A percentile compares a stretch with the other conserved stretches of the same genome.
phyloP scores from a whole-genome alignment of 2,797 vertebrate genomes.

The Sebastes paucispinis region DNA sequence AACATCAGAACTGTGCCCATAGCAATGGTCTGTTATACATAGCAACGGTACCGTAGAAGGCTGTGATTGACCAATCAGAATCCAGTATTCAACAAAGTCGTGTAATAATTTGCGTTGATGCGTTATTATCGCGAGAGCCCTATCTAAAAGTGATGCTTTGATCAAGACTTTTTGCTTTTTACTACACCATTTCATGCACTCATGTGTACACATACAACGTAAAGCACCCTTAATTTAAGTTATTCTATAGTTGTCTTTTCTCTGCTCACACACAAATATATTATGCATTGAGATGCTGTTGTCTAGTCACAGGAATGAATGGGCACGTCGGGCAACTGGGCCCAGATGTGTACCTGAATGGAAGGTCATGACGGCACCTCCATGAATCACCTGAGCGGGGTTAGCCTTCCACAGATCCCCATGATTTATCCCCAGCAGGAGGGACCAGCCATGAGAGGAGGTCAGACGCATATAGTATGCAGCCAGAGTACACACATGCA shows the following conservation, averaged over 20 bases:
- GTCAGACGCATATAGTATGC: slow-evolving; percentile 62
- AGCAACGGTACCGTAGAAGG: too few species aligned
- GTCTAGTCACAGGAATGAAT: slow-evolving; percentile 46
- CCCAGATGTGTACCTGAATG: slow-evolving; percentile 60
- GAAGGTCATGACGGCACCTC: slow-evolving; percentile 70
- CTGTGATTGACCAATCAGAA: too few species aligned
- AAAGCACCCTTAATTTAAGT: neutral
- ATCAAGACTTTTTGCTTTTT: neutral
- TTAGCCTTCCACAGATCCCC: slow-evolving; percentile 47
- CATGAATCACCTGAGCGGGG: slow-evolving; percentile 71
- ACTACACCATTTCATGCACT: neutral
- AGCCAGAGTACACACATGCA: slow-evolving; percentile 4
- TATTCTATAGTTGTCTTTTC: neutral
- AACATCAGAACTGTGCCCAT: too few species aligned
- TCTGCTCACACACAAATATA: neutral
- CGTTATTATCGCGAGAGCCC: too few species aligned
- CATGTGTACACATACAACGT: neutral
- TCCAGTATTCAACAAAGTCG: too few species aligned
- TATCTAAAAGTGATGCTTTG: neutral
- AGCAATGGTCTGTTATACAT: too few species aligned
- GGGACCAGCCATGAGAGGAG: slow-evolving; percentile 55
- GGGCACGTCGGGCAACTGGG: slow-evolving; percentile 33
- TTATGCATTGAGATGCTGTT: slow-evolving; percentile 7
- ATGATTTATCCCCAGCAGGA: slow-evolving; percentile 70
- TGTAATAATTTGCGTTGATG: too few species aligned